Base-by-base conservation (phyloP, 2,113 vertebrate genomes). In the Chitala chitala region DNA sequence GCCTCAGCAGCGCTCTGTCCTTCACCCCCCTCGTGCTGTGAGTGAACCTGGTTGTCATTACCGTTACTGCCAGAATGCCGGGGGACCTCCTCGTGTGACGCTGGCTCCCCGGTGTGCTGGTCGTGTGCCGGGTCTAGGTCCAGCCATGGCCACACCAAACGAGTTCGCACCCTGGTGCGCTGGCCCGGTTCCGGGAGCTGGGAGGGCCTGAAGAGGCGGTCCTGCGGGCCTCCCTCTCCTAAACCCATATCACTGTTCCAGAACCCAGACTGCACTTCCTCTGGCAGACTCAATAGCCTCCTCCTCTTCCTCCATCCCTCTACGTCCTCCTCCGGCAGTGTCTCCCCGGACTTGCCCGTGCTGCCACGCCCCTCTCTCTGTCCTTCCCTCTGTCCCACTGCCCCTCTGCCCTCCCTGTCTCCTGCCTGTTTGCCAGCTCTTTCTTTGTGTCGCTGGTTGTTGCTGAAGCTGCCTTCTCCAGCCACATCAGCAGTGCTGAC, bases 261-360 rank as follows among this genome's bases (percentile, higher is more conserved):
- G 31, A 50, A 8, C 4, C 22, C 42, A 13, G 15, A 4, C 13
- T 75, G 76, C 40, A 22, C 79, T 51, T 84, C 85, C 46, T 88
- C 87, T 0, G 75, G 69, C 0, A 90, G 3, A 42, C 84, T 88
- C 64, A 92, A 58, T 77, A 90, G 75, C 69, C 84, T 82, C 66
- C 90, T 87, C 71, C 79, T 81, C 38, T 78, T 78, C 33, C 84
- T 80, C 85, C 84, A 84, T 73, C 68, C 75, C 73, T 85, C 83
- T 51, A 40, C 46, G 2, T 75, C 83, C 77, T 69, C 78, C 3
- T 78, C 74, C 2, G 3, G 13, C 50, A 59, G 64, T 26, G 66
- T 7, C 20, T 78, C 78, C n/a, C 82, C 77, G 40, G 50, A 33
- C 26, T 79, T 83, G 66, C 82, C 82, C 58, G 74, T 73, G 26